Evolutionary conservation across 2,888 invertebrate species (phyloP), one percentile per base, ranked within the genome.

Genomic region (Cosmia pyralina): DNA sequence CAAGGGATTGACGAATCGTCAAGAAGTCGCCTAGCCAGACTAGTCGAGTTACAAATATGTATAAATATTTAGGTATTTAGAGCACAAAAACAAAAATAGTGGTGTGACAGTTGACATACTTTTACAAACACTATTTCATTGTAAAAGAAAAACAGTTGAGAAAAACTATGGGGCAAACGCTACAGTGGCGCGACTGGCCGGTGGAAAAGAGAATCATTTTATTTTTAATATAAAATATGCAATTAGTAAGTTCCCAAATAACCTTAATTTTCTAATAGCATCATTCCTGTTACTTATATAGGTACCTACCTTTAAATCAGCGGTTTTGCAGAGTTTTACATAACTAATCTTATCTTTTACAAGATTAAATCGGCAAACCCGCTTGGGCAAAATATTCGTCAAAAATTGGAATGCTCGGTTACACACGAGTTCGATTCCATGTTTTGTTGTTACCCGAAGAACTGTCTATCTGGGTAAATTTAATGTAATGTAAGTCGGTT

Each of bases 341-440:
- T 6, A 7, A 0, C 13, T 7, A 22, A 28, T 55, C 8, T 15
- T 50, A 64, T n/a, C n/a, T 53, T 2, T 8, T 17, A 17, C 7
- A 53, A 53, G 13, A 17, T 8, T 19, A n/a, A 38, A 52, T 46
- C 22, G 15, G 22, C 17, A 34, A 34, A 17, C 34, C 2, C 4
- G 11, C 34, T 19, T 10, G 2, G 13, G 38, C 3, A n/a, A 55
- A 48, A 55, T 34, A 34, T n/a, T 48, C 11, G 6, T 34, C 38
- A 15, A 34, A 58, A 34, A 57, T n/a, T 19, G 3, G 28, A 50
- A 38, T 69, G 57, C 44, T 57, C 62, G 15, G 34, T 48, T 15
- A 38, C 19, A 38, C 19, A 46, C 58, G 13, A 59, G 34, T 75
- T 69, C 38, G 70, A 62, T 75, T 58, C 63, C 55, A 69, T 15